phyloP scores from a whole-genome alignment of 2,113 vertebrate genomes.

The Sinocyclocheilus grahami region DNA sequence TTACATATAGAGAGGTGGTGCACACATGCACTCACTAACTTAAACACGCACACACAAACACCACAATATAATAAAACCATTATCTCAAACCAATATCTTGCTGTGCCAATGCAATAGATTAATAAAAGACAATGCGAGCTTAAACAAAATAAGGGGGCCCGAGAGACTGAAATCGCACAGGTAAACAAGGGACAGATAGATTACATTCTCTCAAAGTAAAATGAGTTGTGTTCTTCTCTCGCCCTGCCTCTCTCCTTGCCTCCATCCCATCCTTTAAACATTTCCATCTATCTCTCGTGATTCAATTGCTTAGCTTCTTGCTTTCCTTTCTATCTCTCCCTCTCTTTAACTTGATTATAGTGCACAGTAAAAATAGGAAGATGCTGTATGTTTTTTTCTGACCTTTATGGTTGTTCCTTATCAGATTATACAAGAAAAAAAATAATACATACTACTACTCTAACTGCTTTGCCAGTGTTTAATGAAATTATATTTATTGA shows the following conservation, averaged over 20 bases:
- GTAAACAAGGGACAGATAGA: constrained; percentile 52
- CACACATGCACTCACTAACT: constrained; percentile 8
- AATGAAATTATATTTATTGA: background rate
- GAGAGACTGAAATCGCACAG: constrained; percentile 42
- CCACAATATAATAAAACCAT: constrained; percentile 5
- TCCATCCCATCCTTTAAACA: constrained; percentile 10
- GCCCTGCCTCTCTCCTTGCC: constrained; percentile 1
- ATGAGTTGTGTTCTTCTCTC: constrained; percentile 45
- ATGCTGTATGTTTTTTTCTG: background rate
- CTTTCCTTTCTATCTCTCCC: constrained; percentile 26
- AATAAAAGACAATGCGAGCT: constrained; percentile 44
- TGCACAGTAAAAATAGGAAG: background rate
- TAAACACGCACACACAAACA: background rate
- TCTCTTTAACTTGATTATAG: constrained; percentile 34
- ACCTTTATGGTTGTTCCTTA: background rate
- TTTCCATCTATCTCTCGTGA: constrained; percentile 41
- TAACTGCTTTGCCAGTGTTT: background rate
- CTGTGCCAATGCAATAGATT: constrained; percentile 42
- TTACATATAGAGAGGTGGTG: background rate
- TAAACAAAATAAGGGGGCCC: constrained; percentile 45
- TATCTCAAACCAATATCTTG: constrained; percentile 45
- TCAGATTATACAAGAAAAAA: background rate
- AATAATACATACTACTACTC: background rate
- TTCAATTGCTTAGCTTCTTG: constrained; percentile 5
- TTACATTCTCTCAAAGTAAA: constrained; percentile 42